Evolutionary conservation across 1,140 invertebrate species (phyloP), one percentile per base, ranked within the genome.

Genomic region (Hestina assimilis): DNA sequence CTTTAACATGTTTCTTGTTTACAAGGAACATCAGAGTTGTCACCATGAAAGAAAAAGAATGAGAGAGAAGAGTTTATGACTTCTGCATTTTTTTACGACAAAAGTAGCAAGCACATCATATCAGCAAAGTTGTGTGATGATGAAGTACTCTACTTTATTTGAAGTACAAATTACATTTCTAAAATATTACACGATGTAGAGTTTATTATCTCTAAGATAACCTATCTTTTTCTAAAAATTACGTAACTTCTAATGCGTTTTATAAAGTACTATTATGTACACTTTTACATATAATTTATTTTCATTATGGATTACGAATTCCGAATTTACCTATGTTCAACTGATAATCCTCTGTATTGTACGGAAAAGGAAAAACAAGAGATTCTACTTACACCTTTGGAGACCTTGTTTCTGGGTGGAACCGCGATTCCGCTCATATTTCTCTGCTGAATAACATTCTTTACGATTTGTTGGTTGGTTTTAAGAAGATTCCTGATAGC

Each of bases 381-480:
- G 6, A 15, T 28, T 15, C 7, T 66, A 86, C 83, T 66, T 73
- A 86, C 83, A 3, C 63, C 79, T 46, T 61, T 80, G 3, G 81
- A 66, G 52, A 84, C 66, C 53, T 79, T 83, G 20, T 70, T 70
- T 28, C 80, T 75, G 4, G 80, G 65, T 5, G 83, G 83, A 19
- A 76, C 57, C 15, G 68, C 43, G 29, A 79, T 53, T 1, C 54
- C 79, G 40, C 72, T 83, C 78, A 83, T 84, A 41, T 79, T 84
- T 40, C 83, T 74, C 4, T 72, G 67, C 28, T 79, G 80, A 0
- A 64, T 63, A 0, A 75, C 79, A 76, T 76, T 83, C 56, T 73
- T 83, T 14, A 70, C 38, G 28, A 83, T 19, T 47, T 75, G 69
- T 17, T 59, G 42, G 51, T 74, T 77, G 40, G 59, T 66, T 53